Evolutionary conservation across 2,797 vertebrate genomes (phyloP), one percentile per base, ranked within the genome.

Genomic region (Hyperoplus lanceolatus): DNA sequence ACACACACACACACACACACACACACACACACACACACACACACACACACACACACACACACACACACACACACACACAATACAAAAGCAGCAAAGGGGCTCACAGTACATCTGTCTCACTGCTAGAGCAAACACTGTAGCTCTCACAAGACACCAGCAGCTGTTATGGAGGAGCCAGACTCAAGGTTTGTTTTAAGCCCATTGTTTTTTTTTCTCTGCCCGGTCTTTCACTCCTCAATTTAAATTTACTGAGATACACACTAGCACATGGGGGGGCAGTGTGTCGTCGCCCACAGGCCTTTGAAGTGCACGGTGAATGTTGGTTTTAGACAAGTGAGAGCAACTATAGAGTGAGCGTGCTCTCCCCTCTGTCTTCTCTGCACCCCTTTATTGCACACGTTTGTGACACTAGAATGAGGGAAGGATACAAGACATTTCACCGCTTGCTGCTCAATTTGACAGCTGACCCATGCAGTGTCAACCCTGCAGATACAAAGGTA

Each of bases 41-140:
- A 58, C 82, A 62, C 36, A 87, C 73, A 83, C 21, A 21, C 21
- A 21, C 21, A 21, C 21, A 21, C 21, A 21, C 21, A 21, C 21
- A 21, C 21, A 21, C 21, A 21, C 21, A 21, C 45, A 81, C 66
- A 82, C 46, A 58, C 82, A 62, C 21, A 87, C 73, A 82, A 83
- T 80, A 29, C 29, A 87, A 91, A 88, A 90, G 75, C 63, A 84
- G 77, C 69, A 62, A 58, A 61, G 69, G 73, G 84, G 50, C 79
- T 91, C 81, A 86, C 66, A 77, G 85, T 93, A 87, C 92, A 93
- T 94, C 94, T 94, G 93, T 92, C 90, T 87, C 91, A 86, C 90
- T 88, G 89, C 87, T 89, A 91, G 87, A 91, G 80, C 82, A 92
- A 94, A 94, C 90, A 90, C 63, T 18, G 65, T 0, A 80, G 80